Evolutionary conservation across 2,113 vertebrate species (phyloP).

Genomic region (Buteo buteo): DNA sequence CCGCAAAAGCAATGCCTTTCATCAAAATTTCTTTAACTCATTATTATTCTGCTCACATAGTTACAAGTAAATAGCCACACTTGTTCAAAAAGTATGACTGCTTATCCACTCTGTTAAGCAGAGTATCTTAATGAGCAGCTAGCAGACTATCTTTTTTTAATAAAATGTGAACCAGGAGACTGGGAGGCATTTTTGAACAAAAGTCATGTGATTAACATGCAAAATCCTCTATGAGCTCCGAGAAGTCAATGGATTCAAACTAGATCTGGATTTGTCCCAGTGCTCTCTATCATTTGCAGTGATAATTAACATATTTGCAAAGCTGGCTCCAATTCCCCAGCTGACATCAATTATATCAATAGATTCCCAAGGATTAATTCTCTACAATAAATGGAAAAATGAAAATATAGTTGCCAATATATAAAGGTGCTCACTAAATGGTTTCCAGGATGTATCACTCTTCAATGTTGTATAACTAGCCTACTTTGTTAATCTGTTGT

Average conservation of each 20-base stretch:
- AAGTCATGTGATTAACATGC: not conserved
- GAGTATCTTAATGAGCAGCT: not conserved
- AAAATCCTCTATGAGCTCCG: not conserved
- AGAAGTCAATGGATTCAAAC: not conserved
- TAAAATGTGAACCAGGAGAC: not conserved
- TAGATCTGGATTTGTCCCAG: not conserved
- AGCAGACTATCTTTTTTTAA: not conserved
- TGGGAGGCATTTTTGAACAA: not conserved
- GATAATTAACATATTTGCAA: conserved; percentile 8
- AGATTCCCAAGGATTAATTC: not conserved
- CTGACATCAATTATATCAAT: conserved; percentile 6
- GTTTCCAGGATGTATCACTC: not conserved
- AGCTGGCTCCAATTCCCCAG: not conserved
- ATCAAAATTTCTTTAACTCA: not conserved
- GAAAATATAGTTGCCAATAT: not conserved
- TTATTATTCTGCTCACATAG: not conserved
- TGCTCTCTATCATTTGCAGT: not conserved
- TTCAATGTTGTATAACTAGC: not conserved
- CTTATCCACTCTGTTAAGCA: not conserved
- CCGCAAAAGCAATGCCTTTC: not conserved
- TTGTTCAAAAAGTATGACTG: not conserved
- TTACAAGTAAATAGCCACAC: not conserved
- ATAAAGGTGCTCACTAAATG: not conserved
- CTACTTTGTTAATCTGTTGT: not conserved
- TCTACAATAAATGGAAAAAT: not conserved